These are phyloP conservation scores for Diceros bicornis DNA, from an alignment of 2,797 vertebrate species.

Conservation along the genomic window DNA sequence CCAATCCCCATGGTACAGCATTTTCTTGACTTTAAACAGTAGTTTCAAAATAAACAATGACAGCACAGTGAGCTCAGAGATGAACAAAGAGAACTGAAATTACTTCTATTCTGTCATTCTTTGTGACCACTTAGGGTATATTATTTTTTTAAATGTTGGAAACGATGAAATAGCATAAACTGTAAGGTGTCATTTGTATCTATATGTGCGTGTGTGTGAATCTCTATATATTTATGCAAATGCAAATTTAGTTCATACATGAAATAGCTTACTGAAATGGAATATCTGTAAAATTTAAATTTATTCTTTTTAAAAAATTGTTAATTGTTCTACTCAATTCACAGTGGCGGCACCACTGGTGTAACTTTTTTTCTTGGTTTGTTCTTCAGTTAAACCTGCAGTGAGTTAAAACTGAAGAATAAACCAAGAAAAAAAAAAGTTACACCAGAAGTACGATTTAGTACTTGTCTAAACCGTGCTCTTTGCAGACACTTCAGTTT, in stretches of 20 bases:
- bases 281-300: background rate
- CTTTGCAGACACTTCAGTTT: background rate
- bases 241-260: background rate
- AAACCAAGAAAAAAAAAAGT: background rate
- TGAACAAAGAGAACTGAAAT: background rate
- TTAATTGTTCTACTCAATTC: background rate
- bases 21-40: background rate
- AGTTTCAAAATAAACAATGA: background rate
- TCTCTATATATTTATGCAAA: background rate
- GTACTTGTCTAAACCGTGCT: background rate
- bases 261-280: background rate
- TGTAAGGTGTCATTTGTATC: background rate
- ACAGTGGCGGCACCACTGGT: background rate
- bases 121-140: background rate
- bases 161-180: background rate
- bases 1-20: background rate
- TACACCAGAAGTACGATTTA: background rate
- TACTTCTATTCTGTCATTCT: background rate
- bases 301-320: background rate
- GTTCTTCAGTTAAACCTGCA: background rate
- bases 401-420: background rate
- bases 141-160: background rate
- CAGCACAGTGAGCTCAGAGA: background rate
- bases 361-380: background rate
- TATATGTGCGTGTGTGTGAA: background rate